A percentile compares a stretch with the other conserved stretches of the same genome.
Evolutionary conservation across 1,140 invertebrate species (phyloP).

Genomic region (Drosophila nigromelanica): DNA sequence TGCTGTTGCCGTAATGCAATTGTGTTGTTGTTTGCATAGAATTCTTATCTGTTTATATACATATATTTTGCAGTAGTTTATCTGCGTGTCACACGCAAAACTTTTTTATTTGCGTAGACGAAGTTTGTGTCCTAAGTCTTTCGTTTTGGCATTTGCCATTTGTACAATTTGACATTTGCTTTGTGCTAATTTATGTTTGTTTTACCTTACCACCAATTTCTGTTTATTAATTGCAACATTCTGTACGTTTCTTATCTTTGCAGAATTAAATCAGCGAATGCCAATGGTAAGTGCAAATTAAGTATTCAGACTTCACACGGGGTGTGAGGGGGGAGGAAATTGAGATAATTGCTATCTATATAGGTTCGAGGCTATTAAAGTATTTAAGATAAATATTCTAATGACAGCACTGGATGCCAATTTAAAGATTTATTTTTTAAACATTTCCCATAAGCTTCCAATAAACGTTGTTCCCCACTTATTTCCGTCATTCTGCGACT

Average conservation of each 20-base stretch:
- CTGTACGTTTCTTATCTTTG: conserved; percentile 57
- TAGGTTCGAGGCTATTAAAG: conserved; percentile 2
- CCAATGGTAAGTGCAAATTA: conserved; percentile 77
- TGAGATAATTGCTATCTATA: conserved; percentile 11
- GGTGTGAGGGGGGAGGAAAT: not conserved
- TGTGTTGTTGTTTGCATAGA: conserved; percentile 37
- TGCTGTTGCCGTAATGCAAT: conserved; percentile 30
- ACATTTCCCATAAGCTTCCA: conserved; percentile 1
- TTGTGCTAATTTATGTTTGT: conserved; percentile 60
- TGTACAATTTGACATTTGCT: conserved; percentile 62
- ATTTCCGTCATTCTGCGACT: conserved; percentile 30
- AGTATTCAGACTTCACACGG: not conserved
- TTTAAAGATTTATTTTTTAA: conserved; percentile 1
- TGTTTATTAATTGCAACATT: conserved; percentile 70
- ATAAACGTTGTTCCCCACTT: not conserved
- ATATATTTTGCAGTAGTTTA: conserved; percentile 48
- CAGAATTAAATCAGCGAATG: conserved; percentile 84
- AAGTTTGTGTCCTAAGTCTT: conserved; percentile 80
- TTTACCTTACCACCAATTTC: conserved; percentile 23
- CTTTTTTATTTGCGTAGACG: conserved; percentile 41
- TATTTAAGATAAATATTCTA: conserved; percentile 25
- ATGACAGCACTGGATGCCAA: not conserved
- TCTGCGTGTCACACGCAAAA: conserved; percentile 57
- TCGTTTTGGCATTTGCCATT: conserved; percentile 71
- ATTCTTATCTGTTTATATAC: conserved; percentile 38